phyloP scores from a whole-genome alignment of 64 coral and sea anemone genomes.

The Astreopora myriophthalma region DNA sequence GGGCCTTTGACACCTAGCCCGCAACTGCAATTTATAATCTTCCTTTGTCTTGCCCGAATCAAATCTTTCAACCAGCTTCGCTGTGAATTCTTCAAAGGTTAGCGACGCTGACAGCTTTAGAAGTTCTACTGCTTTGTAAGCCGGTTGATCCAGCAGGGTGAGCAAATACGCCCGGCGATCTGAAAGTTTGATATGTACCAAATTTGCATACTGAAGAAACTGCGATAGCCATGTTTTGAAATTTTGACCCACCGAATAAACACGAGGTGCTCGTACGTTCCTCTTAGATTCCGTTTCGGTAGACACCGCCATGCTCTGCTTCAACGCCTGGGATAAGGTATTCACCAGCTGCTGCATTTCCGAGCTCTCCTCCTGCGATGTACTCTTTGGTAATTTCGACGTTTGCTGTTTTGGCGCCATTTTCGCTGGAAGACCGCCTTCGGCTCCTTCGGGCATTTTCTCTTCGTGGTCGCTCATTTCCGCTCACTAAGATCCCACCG shows the following conservation, averaged over 20 bases:
- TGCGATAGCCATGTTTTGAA: constrained; percentile 49
- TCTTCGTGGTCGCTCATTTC: constrained; percentile 9
- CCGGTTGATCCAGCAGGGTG: constrained; percentile 44
- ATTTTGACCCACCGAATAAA: constrained; percentile 28
- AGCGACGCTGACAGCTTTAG: constrained; percentile 4
- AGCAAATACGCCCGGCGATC: constrained; percentile 52
- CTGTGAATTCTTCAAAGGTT: constrained; percentile 31
- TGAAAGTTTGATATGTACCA: constrained; percentile 1
- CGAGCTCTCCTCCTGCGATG: constrained; percentile 6
- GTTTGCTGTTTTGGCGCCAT: neutral
- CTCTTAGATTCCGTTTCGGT: constrained; percentile 26
- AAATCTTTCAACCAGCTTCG: constrained; percentile 30
- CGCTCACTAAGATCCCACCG: neutral
- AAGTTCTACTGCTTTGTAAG: constrained; percentile 47
- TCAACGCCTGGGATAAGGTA: constrained; percentile 8
- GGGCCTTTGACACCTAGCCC: constrained; percentile 1
- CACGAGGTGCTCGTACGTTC: constrained; percentile 16
- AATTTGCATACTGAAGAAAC: constrained; percentile 47
- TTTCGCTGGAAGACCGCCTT: neutral
- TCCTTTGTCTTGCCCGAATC: constrained; percentile 55
- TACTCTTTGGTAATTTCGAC: too few relatives aligned
- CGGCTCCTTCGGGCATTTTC: neutral
- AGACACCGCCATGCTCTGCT: neutral
- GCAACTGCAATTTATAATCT: constrained; percentile 50
- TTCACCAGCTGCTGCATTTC: constrained; percentile 12